A percentile compares a stretch with the other conserved stretches of the same genome.
These are phyloP conservation scores for Coryphaenoides rupestris DNA, from an alignment of 2,113 vertebrate species.

Conservation along the genomic window DNA sequence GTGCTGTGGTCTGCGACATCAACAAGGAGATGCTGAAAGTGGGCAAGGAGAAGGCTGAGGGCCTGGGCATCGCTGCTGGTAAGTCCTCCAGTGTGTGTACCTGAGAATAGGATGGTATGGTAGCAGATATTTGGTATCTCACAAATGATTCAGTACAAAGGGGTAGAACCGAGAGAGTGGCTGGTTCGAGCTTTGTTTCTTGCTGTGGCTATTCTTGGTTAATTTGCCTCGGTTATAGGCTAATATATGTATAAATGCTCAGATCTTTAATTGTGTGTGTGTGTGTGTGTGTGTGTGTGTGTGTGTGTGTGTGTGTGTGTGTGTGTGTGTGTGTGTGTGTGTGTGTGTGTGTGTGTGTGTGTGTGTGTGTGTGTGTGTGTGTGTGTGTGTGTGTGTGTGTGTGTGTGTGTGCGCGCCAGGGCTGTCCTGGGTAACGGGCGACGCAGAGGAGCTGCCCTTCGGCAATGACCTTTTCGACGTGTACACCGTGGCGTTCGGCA, in stretches of 20 bases:
- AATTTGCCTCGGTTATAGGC: too few species aligned
- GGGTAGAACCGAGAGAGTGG: too few species aligned
- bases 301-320: neutral
- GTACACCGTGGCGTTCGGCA: conserved; percentile 95
- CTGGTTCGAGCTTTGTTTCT: too few species aligned
- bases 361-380: neutral
- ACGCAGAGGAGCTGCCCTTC: conserved; percentile 95
- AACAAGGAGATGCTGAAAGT: conserved; percentile 96
- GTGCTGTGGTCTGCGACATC: conserved; percentile 90
- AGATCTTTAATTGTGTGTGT: too few species aligned
- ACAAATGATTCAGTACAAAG: too few species aligned
- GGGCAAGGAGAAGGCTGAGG: conserved; percentile 80
- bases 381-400: conserved; percentile 29
- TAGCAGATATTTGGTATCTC: too few species aligned
- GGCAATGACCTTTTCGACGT: conserved; percentile 89
- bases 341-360: conserved; percentile 7
- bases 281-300: too few species aligned
- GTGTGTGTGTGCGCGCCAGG: conserved; percentile 64
- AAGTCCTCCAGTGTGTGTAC: neutral
- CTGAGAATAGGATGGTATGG: too few species aligned
- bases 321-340: conserved; percentile 30
- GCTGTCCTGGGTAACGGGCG: conserved; percentile 89
- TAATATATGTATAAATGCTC: too few species aligned
- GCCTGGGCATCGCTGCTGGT: conserved; percentile 78
- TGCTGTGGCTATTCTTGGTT: too few species aligned